Percentiles rank a stretch among this genome's conserved stretches.
Evolutionary conservation across 2,888 invertebrate genomes (phyloP).

Genomic region (Cephus rjabovi): DNA sequence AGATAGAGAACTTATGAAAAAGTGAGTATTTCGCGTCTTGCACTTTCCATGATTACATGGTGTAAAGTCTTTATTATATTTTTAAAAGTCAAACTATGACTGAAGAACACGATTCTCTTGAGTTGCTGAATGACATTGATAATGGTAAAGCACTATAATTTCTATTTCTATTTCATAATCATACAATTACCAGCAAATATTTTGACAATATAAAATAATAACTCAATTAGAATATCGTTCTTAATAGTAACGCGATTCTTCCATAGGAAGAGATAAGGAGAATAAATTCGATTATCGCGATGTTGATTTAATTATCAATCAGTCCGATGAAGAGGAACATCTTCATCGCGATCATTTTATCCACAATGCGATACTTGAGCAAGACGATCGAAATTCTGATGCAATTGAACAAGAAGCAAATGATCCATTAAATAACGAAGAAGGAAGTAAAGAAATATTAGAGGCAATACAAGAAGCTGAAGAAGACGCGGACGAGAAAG

Average conservation of each 20-base stretch:
- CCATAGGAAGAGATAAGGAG: background rate
- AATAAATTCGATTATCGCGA: background rate
- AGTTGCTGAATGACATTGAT: background rate
- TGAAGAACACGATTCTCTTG: background rate
- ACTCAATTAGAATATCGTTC: background rate
- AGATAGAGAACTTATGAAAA: background rate
- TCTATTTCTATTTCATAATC: background rate
- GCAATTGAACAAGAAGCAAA: background rate
- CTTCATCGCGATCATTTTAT: background rate
- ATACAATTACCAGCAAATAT: background rate
- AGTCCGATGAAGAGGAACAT: background rate
- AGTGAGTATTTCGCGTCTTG: background rate
- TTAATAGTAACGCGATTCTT: background rate
- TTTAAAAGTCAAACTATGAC: background rate
- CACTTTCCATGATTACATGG: background rate
- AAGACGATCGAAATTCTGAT: background rate
- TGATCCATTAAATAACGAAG: background rate
- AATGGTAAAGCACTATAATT: background rate
- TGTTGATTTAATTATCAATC: background rate
- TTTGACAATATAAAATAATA: background rate
- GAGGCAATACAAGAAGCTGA: slow-evolving; percentile 3
- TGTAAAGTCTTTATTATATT: background rate
- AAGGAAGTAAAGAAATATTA: slow-evolving; percentile 1
- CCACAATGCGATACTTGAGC: background rate
- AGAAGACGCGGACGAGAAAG: background rate